phyloP scores from a whole-genome alignment of 2,888 invertebrate species.

The Prenolepis imparis region DNA sequence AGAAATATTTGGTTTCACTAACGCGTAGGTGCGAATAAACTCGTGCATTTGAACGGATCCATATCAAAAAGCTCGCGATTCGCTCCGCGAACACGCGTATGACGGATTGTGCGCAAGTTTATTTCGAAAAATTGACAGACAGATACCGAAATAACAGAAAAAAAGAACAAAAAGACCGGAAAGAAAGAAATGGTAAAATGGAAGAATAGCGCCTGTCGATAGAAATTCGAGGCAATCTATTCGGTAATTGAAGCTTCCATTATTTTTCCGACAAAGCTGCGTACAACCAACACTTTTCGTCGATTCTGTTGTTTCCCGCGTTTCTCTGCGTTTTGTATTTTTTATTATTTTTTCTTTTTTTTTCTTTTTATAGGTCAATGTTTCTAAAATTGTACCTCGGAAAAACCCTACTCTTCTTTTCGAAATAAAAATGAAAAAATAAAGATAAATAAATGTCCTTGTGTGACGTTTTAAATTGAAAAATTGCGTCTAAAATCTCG shows the following conservation, averaged over 20 bases:
- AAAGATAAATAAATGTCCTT: background rate
- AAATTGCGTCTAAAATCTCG: background rate
- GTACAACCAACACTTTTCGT: conserved; percentile 64
- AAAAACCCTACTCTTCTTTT: background rate
- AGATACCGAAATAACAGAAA: conserved; percentile 56
- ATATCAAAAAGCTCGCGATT: conserved; percentile 28
- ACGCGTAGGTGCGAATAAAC: conserved; percentile 34
- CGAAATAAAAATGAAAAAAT: conserved; percentile 16
- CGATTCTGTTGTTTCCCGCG: conserved; percentile 44
- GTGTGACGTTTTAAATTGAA: conserved; percentile 14
- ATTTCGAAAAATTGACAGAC: conserved; percentile 71
- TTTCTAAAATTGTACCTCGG: conserved; percentile 11
- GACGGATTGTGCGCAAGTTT: conserved; percentile 62
- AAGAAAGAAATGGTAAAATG: conserved; percentile 42
- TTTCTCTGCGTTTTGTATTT: conserved; percentile 45
- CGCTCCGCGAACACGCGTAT: conserved; percentile 31
- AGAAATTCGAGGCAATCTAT: conserved; percentile 77
- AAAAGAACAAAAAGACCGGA: conserved; percentile 18
- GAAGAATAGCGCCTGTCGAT: conserved; percentile 56
- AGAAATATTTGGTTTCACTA: background rate
- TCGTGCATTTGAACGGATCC: background rate
- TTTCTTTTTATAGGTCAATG: background rate
- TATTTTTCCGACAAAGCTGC: conserved; percentile 68
- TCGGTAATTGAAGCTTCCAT: conserved; percentile 79
- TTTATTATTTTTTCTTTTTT: background rate